Evolutionary conservation across 2,797 vertebrate genomes (phyloP).

Genomic region (Trichosurus vulpecula): DNA sequence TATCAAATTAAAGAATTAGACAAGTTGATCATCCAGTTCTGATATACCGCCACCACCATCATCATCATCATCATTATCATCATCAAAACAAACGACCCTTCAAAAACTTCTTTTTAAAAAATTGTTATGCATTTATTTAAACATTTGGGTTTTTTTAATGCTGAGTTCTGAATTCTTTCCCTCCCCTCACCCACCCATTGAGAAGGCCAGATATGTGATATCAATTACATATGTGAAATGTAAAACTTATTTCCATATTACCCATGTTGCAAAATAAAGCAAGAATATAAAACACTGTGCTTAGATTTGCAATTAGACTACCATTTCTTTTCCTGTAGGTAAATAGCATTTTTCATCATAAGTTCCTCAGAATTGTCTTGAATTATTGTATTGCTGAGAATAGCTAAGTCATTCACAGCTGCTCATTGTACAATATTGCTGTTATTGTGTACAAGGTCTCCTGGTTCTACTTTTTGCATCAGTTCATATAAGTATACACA

Average conservation of each 20-base stretch:
- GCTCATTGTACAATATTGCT: neutral
- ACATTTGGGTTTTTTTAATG: neutral
- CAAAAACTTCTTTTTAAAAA: neutral
- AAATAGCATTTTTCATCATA: neutral
- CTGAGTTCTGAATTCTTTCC: neutral
- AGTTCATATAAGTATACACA: neutral
- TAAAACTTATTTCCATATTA: neutral
- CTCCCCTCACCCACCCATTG: neutral
- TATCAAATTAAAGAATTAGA: neutral
- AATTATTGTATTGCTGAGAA: neutral
- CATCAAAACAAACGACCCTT: neutral
- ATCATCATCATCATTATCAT: neutral
- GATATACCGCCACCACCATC: neutral
- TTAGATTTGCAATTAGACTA: neutral
- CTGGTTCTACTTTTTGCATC: neutral
- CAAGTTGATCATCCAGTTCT: neutral
- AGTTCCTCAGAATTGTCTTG: neutral
- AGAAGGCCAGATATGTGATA: neutral
- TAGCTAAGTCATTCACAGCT: neutral
- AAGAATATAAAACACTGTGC: neutral
- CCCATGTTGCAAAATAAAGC: neutral
- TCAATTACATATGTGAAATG: neutral
- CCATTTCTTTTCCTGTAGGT: neutral
- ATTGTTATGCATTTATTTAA: neutral
- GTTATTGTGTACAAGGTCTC: neutral